A percentile compares a stretch with the other conserved stretches of the same genome.
phyloP scores from a whole-genome alignment of 1,140 invertebrate genomes.

The Hyles euphorbiae region DNA sequence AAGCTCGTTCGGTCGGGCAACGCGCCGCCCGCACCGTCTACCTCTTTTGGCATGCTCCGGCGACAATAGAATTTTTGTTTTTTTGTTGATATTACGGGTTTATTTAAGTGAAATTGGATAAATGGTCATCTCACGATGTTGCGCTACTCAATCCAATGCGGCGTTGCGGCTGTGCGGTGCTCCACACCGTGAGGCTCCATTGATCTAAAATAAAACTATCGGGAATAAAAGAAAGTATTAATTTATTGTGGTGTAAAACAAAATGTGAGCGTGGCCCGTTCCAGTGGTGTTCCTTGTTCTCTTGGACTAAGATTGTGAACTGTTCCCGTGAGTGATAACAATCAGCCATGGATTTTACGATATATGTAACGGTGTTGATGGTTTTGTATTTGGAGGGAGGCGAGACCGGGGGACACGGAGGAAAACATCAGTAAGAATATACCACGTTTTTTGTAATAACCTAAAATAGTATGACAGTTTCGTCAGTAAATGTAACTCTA shows the following conservation, averaged over 20 bases:
- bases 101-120: conserved; percentile 74
- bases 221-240: conserved; percentile 38
- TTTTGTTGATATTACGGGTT: conserved; percentile 70
- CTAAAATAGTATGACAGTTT: background rate
- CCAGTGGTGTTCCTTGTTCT: conserved; percentile 21
- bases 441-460: background rate
- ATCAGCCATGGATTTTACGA: conserved; percentile 45
- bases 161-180: conserved; percentile 32
- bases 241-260: conserved; percentile 38
- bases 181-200: conserved; percentile 26
- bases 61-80: conserved; percentile 49
- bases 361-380: conserved; percentile 47
- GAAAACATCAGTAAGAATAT: conserved; percentile 54
- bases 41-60: conserved; percentile 33
- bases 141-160: conserved; percentile 48
- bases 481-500: background rate
- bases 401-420: conserved; percentile 56
- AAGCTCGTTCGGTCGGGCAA: no score
- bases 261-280: conserved; percentile 47
- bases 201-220: conserved; percentile 37
- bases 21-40: conserved; percentile 3
- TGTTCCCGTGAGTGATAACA: conserved; percentile 17
- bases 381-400: conserved; percentile 44
- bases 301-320: conserved; percentile 22
- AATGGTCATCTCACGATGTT: conserved; percentile 66